Evolutionary conservation across 37 sponge, comb jelly and placozoan species (phyloP).

Genomic region (Mnemiopsis leidyi): DNA sequence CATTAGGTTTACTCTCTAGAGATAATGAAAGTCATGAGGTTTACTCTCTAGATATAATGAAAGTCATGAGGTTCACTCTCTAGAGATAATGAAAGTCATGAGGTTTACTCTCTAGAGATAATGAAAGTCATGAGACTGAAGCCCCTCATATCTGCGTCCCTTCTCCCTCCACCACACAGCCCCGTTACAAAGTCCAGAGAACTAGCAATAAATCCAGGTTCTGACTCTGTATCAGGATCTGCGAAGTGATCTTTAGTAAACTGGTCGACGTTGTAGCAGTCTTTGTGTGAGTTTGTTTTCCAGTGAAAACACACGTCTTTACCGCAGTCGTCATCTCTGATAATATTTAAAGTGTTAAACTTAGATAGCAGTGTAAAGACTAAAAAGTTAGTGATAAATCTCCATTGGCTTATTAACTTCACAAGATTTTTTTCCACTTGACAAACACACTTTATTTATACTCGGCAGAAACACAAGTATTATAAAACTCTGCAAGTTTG

Average conservation of each 20-base stretch:
- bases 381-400: too few relatives aligned
- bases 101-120: neutral
- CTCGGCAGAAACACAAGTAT: too few relatives aligned
- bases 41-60: neutral
- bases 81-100: neutral
- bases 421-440: too few relatives aligned
- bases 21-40: neutral
- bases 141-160: neutral
- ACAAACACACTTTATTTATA: too few relatives aligned
- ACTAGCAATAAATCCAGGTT: neutral
- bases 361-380: too few relatives aligned
- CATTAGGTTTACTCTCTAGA: neutral
- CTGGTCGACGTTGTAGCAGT: neutral
- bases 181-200: neutral
- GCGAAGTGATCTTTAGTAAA: neutral
- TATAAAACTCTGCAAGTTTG: too few relatives aligned
- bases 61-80: neutral
- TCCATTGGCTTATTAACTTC: too few relatives aligned
- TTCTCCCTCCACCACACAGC: neutral
- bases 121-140: neutral
- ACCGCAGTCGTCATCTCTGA: too few relatives aligned
- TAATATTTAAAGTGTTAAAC: too few relatives aligned
- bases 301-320: neutral
- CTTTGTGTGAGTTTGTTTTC: neutral
- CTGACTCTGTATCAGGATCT: neutral